Conservation (phyloP, 2,113 vertebrate species). For the Sterna hirundo region DNA sequence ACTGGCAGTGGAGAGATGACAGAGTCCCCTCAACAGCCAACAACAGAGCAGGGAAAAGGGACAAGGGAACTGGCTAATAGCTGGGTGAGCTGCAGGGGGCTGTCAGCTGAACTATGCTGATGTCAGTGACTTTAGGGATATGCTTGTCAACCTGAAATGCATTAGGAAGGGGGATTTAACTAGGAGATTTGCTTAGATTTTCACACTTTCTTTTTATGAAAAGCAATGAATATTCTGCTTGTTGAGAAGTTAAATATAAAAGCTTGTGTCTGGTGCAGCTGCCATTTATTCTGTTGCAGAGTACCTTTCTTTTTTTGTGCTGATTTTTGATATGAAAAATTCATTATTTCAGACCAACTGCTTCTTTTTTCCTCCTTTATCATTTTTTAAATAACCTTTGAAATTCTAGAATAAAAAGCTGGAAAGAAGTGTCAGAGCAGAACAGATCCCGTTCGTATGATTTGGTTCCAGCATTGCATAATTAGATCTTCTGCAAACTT, state of each 20-base stretch:
- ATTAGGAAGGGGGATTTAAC: neutral
- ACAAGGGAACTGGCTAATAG: fast-evolving
- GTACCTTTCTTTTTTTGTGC: neutral
- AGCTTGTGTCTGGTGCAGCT: neutral
- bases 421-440: slow-evolving; percentile 2
- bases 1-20: neutral
- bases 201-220: neutral
- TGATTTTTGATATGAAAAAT: slow-evolving; percentile 10
- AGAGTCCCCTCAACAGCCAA: neutral
- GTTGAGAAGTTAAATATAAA: neutral
- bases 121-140: neutral
- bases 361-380: neutral
- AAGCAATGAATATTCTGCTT: neutral
- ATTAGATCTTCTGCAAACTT: slow-evolving; percentile 46
- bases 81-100: neutral
- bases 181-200: neutral
- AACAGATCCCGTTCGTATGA: neutral
- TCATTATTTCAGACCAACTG: neutral
- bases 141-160: neutral
- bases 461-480: slow-evolving; percentile 29
- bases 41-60: neutral
- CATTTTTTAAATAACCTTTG: neutral
- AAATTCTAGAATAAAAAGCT: slow-evolving; percentile 33
- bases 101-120: neutral
- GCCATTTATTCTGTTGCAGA: neutral